Evolutionary conservation across 2,888 invertebrate genomes (phyloP), one percentile per base, ranked within the genome.

Genomic region (Ethmia dodecea): DNA sequence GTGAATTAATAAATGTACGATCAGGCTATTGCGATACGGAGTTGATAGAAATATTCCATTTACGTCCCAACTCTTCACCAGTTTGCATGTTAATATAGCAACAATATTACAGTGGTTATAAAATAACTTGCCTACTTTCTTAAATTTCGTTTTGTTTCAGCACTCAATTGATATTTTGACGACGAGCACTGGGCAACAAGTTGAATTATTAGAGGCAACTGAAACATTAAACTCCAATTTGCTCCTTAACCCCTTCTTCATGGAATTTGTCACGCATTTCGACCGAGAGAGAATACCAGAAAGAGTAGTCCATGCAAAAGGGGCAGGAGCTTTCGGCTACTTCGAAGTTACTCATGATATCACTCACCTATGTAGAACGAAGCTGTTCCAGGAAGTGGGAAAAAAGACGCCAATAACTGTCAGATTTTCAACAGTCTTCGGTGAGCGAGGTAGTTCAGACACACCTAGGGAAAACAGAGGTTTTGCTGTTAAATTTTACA

Each of bases 221-320:
- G n/a, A n/a, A n/a, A 93, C 95, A 0, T 90, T 91, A 1, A 97
- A 98, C 1, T 89, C 91, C 0, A 86, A 91, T 28, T 34, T 60
- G 2, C 60, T 64, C 20, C 41, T 45, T 3, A 67, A 59, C 35
- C 45, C 53, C 13, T 48, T 43, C 18, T 52, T 40, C 9, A 27
- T 36, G 13, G 40, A 40, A n/a, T 6, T 9, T 8, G 15, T 33
- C 5, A 4, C 27, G 0, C 92, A 95, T 61, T 93, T 95, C 54
- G 90, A 91, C 61, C 86, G 94, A 13, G 97, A 97, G 70, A 89
- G 96, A 38, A 96, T 97, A 54, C 97, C 97, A 0, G 97, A 97
- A 65, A 88, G 97, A 49, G 93, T 96, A 0, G 96, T 95, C 1
- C 96, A 96, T 66, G 96, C 97, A 1, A 97, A 97, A 78, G 97